A percentile compares a stretch with the other conserved stretches of the same genome.
Conservation (phyloP, 2,888 invertebrate genomes). For the Cyaniris semiargus region DNA sequence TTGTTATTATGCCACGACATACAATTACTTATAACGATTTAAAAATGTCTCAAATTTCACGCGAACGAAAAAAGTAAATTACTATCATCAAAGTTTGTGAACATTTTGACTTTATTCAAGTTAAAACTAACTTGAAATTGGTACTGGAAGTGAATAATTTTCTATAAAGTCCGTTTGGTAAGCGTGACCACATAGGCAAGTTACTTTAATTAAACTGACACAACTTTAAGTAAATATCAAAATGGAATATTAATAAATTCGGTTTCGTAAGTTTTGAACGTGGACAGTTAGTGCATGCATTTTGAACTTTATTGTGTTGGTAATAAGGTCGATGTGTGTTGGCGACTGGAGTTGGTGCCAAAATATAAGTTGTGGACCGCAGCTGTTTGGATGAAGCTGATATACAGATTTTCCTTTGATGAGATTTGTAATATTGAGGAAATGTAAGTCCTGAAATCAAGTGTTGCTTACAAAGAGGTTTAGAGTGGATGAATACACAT, state of each 20-base stretch:
- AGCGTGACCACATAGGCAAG: constrained; percentile 7
- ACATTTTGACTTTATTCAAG: too few relatives aligned
- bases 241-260: constrained; percentile 8
- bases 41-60: too few relatives aligned
- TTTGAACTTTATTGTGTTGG: not conserved
- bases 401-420: not conserved
- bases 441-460: not conserved
- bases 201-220: constrained; percentile 10
- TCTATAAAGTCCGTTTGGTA: not conserved
- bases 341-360: not conserved
- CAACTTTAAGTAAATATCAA: not conserved
- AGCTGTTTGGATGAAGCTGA: not conserved
- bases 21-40: too few relatives aligned
- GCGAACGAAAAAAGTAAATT: too few relatives aligned
- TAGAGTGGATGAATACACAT: not conserved
- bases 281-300: not conserved
- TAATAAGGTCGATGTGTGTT: not conserved
- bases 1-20: too few relatives aligned
- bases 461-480: not conserved
- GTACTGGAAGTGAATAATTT: not conserved
- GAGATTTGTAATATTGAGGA: too few relatives aligned
- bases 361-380: not conserved
- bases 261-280: not conserved
- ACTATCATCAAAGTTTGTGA: too few relatives aligned
- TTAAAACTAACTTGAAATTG: not conserved